phyloP scores from a whole-genome alignment of 2,797 vertebrate genomes.

The Brotula barbata region DNA sequence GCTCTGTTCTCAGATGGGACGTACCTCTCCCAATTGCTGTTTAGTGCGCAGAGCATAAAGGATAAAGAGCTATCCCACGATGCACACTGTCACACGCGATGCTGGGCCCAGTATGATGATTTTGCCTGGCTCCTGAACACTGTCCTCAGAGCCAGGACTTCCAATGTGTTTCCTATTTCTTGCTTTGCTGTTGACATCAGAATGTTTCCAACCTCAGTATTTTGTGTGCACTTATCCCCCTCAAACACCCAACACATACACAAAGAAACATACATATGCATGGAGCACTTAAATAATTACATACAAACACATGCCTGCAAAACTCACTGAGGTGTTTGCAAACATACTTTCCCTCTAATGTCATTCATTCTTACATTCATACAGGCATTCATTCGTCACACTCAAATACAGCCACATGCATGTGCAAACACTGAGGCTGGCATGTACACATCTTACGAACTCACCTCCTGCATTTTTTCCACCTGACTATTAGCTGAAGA shows the following conservation, averaged over 20 bases:
- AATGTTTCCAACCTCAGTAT: constrained; percentile 84
- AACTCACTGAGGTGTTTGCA: constrained; percentile 52
- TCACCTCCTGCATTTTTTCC: not conserved
- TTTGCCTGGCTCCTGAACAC: constrained; percentile 63
- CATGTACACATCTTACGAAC: not conserved
- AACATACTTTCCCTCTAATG: constrained; percentile 22
- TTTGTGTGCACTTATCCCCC: constrained; percentile 39
- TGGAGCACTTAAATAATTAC: constrained; percentile 47
- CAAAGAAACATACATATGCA: constrained; percentile 5
- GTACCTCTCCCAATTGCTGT: constrained; percentile 62
- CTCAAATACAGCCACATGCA: constrained; percentile 63
- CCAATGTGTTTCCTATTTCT: constrained; percentile 88
- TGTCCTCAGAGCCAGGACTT: constrained; percentile 73
- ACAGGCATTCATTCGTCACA: no score
- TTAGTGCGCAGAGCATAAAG: constrained; percentile 58
- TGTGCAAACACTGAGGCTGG: constrained; percentile 49
- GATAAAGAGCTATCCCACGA: constrained; percentile 71
- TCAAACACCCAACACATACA: constrained; percentile 32
- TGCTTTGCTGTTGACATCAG: constrained; percentile 80
- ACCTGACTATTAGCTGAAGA: constrained; percentile 26
- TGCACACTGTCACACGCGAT: constrained; percentile 72
- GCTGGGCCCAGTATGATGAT: constrained; percentile 55
- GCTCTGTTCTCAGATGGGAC: constrained; percentile 63
- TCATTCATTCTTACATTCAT: not conserved
- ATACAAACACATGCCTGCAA: constrained; percentile 36